These are phyloP conservation scores for Loxodonta africana DNA, from an alignment of 2,113 vertebrate genomes.

Conservation along the genomic window DNA sequence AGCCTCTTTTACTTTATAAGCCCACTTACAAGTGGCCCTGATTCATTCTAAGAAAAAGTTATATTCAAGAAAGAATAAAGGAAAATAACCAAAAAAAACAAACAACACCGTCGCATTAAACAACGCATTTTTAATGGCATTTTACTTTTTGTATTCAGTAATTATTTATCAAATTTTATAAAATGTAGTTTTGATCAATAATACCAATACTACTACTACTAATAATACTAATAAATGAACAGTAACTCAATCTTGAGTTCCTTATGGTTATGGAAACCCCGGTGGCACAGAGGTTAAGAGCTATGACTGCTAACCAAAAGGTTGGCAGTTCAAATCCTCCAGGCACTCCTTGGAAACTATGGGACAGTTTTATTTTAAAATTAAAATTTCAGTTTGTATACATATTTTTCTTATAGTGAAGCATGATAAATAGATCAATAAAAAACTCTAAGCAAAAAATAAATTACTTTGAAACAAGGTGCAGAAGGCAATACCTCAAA, in stretches of 20 bases:
- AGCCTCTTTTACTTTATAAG: background rate
- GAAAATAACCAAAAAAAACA: background rate
- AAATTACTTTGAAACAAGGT: slow-evolving; percentile 2
- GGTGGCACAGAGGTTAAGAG: no score
- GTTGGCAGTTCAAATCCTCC: no score
- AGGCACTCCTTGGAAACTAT: no score
- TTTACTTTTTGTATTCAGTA: slow-evolving; percentile 50
- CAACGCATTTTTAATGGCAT: background rate
- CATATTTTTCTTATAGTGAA: background rate
- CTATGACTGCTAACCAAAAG: no score
- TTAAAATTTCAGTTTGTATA: background rate
- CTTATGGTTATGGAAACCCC: no score
- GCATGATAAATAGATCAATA: slow-evolving; percentile 12
- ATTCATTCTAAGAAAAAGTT: slow-evolving; percentile 34
- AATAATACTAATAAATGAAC: background rate
- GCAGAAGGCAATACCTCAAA: background rate
- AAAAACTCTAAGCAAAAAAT: slow-evolving; percentile 8
- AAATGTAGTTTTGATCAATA: background rate
- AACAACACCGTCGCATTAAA: background rate
- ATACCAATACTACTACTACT: background rate
- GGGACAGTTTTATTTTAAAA: background rate
- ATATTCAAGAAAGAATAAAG: slow-evolving; percentile 9
- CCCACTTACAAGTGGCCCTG: background rate
- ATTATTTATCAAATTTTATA: slow-evolving; percentile 27
- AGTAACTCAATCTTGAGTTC: background rate